These are phyloP conservation scores for Ophioderma brevispina DNA, from an alignment of 35 echinoderm and acorn worm species.

Conservation along the genomic window DNA sequence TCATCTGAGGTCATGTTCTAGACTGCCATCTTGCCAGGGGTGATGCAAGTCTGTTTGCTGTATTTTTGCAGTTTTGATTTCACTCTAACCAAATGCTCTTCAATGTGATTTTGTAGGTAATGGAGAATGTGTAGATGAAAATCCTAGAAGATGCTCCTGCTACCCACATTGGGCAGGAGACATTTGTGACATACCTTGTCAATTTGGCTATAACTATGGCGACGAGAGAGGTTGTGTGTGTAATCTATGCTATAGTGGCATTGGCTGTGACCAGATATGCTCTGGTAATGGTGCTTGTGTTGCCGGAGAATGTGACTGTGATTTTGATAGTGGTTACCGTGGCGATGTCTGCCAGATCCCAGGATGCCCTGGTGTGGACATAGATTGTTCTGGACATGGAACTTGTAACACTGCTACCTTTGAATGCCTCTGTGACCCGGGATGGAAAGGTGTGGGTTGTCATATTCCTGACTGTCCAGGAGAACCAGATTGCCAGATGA, in stretches of 20 bases:
- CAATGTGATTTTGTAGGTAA: conserved; percentile 74
- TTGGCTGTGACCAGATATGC: conserved; percentile 70
- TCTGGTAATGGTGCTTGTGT: conserved; percentile 62
- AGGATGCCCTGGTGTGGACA: conserved; percentile 75
- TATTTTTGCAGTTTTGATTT: no score
- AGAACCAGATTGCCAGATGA: conserved; percentile 65
- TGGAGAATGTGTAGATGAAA: conserved; percentile 59
- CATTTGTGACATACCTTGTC: conserved; percentile 65
- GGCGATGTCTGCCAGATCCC: conserved; percentile 73
- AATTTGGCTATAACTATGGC: conserved; percentile 71
- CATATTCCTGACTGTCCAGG: conserved; percentile 88
- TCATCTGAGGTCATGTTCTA: no score
- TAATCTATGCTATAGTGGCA: conserved; percentile 74
- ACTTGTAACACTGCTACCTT: conserved; percentile 78
- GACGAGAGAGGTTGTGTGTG: conserved; percentile 68
- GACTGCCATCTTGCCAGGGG: no score
- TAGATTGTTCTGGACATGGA: conserved; percentile 74
- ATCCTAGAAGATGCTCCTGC: conserved; percentile 67
- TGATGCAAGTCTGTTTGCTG: no score
- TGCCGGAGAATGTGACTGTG: conserved; percentile 58
- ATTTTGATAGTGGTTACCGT: conserved; percentile 63
- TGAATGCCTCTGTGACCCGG: conserved; percentile 85
- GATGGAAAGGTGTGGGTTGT: conserved; percentile 88
- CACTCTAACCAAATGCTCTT: no score
- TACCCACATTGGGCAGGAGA: conserved; percentile 68